Percentiles rank a stretch among this genome's conserved stretches.
Evolutionary conservation across 1,140 invertebrate species (phyloP).

Genomic region (Lepidurus packardi): DNA sequence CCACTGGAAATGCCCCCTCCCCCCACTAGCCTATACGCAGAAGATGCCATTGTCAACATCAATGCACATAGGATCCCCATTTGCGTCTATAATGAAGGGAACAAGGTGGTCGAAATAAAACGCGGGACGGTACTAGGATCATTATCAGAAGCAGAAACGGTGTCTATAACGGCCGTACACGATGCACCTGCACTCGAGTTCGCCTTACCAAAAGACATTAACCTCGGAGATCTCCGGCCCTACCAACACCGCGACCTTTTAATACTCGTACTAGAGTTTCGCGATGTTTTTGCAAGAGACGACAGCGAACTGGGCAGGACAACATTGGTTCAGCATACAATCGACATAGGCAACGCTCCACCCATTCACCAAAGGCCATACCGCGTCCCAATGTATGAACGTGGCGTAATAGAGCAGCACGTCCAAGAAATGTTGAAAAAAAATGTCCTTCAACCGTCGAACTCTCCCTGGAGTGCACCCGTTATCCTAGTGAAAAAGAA

Average conservation of each 20-base stretch:
- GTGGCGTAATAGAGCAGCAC: not conserved
- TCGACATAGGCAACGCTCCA: not conserved
- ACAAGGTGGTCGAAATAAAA: no score
- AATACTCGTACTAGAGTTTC: not conserved
- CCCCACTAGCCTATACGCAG: no score
- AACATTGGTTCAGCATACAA: not conserved
- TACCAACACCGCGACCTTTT: not conserved
- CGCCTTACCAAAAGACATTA: not conserved
- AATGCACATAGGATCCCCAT: no score
- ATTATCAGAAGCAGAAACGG: conserved; percentile 32
- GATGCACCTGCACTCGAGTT: not conserved
- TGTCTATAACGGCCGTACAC: not conserved
- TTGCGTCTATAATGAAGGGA: no score
- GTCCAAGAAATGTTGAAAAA: not conserved
- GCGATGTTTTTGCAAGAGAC: not conserved
- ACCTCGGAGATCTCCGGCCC: not conserved
- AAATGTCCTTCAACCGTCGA: conserved; percentile 24
- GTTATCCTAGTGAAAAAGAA: conserved; percentile 33
- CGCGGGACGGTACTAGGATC: no score
- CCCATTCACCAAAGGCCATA: not conserved
- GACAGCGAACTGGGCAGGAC: not conserved
- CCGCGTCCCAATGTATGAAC: not conserved
- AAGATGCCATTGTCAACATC: no score
- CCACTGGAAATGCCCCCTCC: no score
- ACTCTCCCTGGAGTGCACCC: conserved; percentile 35